phyloP scores from a whole-genome alignment of 2,888 invertebrate species.

The Amphipoea lucens region DNA sequence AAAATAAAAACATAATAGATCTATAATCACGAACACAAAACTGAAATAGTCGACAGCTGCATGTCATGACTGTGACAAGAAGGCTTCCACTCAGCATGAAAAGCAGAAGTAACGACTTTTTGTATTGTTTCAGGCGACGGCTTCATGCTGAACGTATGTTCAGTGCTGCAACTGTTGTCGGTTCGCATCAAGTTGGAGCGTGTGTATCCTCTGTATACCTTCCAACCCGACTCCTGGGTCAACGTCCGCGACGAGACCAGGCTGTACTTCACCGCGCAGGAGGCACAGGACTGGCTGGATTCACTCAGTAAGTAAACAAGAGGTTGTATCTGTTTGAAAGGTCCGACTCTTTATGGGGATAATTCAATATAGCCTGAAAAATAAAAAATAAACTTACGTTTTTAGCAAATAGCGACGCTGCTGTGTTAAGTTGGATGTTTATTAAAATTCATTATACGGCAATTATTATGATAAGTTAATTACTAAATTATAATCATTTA shows the following conservation, averaged over 20 bases:
- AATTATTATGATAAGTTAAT: background rate
- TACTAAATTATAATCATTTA: background rate
- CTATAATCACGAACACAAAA: no score
- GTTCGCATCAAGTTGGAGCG: slow-evolving; percentile 97
- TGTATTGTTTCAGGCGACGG: slow-evolving; percentile 93
- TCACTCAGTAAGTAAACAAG: slow-evolving; percentile 89
- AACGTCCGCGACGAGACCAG: slow-evolving; percentile 95
- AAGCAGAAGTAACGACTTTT: slow-evolving; percentile 2
- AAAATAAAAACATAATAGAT: no score
- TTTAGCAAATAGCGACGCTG: background rate
- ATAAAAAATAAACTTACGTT: background rate
- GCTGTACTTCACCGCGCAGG: slow-evolving; percentile 95
- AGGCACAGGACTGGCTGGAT: slow-evolving; percentile 94
- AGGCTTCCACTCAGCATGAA: background rate
- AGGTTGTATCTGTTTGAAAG: background rate
- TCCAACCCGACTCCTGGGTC: slow-evolving; percentile 94
- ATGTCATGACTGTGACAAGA: background rate
- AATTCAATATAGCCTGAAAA: background rate
- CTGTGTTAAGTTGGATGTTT: no score
- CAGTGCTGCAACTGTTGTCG: slow-evolving; percentile 96
- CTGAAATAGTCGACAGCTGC: no score
- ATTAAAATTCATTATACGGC: background rate
- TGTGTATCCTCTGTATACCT: slow-evolving; percentile 96
- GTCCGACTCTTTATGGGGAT: background rate
- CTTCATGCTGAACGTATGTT: slow-evolving; percentile 98